These are phyloP conservation scores for Toxotes chatareus DNA, from an alignment of 2,113 vertebrate species.

Conservation along the genomic window DNA sequence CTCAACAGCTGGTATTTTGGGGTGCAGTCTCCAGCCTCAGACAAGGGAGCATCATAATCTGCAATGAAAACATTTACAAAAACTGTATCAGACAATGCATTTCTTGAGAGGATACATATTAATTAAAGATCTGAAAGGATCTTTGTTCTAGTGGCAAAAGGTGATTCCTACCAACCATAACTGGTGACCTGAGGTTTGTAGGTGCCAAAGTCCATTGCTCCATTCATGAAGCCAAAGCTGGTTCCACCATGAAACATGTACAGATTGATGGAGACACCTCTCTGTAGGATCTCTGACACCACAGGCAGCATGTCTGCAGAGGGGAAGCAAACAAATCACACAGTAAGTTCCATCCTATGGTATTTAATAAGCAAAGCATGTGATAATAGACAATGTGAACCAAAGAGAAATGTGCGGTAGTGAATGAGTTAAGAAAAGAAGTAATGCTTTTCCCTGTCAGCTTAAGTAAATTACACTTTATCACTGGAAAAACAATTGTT, in stretches of 20 bases:
- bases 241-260: slow-evolving; percentile 98
- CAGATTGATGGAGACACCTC: slow-evolving; percentile 91
- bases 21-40: slow-evolving; percentile 93
- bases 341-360: too few relatives aligned
- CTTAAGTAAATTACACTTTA: neutral
- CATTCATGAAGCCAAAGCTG: slow-evolving; percentile 94
- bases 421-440: neutral
- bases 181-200: slow-evolving; percentile 92
- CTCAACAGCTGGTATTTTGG: slow-evolving; percentile 89
- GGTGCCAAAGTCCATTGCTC: slow-evolving; percentile 87
- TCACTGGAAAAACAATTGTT: neutral
- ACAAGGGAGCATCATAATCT: slow-evolving; percentile 94
- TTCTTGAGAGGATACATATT: neutral
- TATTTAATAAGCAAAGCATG: neutral
- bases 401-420: slow-evolving; percentile 4
- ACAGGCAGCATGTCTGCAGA: slow-evolving; percentile 88
- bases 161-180: slow-evolving; percentile 85
- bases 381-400: neutral
- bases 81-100: neutral
- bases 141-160: neutral
- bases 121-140: neutral
- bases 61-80: slow-evolving; percentile 41
- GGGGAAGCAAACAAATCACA: neutral
- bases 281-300: slow-evolving; percentile 85
- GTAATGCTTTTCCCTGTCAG: neutral